Base-by-base conservation (phyloP, 2,113 vertebrate genomes). In the Rhinolophus sinicus region DNA sequence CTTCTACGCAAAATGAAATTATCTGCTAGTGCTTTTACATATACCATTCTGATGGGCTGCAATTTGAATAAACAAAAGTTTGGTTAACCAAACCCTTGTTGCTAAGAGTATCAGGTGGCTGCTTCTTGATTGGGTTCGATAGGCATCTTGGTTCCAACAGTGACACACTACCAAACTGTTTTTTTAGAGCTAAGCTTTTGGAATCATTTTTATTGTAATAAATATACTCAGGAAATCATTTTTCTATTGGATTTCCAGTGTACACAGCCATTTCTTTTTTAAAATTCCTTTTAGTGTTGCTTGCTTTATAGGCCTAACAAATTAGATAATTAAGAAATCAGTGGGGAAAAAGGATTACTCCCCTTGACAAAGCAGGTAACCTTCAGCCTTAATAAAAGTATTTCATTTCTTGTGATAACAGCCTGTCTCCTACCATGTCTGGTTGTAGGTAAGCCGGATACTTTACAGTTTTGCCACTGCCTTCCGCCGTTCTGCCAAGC, bases 391-490 rank as follows among this genome's bases (percentile, higher is more conserved):
- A 58, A 33, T 82, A 40, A 69, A 60, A 90, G 28, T 88, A 38
- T 95, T 94, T 94, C 81, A 10, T 90, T 75, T 93, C 18, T 90
- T 95, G n/a, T 52, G 4, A 7, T 97, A 90, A 94, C 72, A 97
- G 54, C 40, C 52, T 33, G 6, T 97, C 75, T 96, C 77, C 95
- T 98, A 30, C 97, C 35, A 8, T 91, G 13, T 93, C 64, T 77
- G 90, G 6, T 97, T 97, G 70, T 15, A 99, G 99, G 99, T 99
- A 97, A 99, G 99, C 97, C 98, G 99, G 89, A 99, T 99, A 98
- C 98, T 99, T 96, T 99, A 99, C 98, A 99, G 99, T 98, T 99
- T 99, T 97, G 99, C 99, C 96, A 99, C 99, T 87, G 99, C 99
- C 38, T 99, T 99, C 98, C 99, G 99, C 35, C 99, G 99, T 78